phyloP scores from a whole-genome alignment of 1,140 invertebrate species.

The Drosophila rufa region DNA sequence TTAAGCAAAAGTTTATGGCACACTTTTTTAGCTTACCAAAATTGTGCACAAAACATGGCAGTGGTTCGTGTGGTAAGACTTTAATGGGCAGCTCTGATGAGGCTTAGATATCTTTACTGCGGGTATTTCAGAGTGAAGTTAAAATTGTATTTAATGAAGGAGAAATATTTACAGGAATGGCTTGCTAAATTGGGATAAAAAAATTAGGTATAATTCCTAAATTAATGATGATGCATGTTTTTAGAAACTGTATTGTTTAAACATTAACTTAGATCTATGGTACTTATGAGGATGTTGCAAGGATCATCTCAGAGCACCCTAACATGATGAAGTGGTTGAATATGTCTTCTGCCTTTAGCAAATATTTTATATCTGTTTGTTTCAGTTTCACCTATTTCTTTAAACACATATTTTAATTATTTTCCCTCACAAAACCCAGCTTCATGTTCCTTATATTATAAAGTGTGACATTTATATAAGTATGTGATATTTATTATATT shows the following conservation, averaged over 20 bases:
- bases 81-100: constrained; percentile 7
- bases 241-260: too few relatives aligned
- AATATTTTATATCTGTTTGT: too few relatives aligned
- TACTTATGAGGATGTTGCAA: too few relatives aligned
- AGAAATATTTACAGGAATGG: background rate
- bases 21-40: constrained; percentile 41
- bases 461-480: background rate
- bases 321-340: too few relatives aligned
- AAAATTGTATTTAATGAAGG: background rate
- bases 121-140: background rate
- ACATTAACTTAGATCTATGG: too few relatives aligned
- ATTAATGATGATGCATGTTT: too few relatives aligned
- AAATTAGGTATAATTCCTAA: too few relatives aligned
- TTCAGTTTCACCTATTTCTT: too few relatives aligned
- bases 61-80: constrained; percentile 7
- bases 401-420: background rate
- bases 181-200: background rate
- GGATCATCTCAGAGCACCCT: too few relatives aligned
- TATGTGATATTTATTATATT: background rate
- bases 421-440: background rate
- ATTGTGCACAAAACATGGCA: constrained; percentile 17
- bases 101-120: background rate
- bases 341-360: too few relatives aligned
- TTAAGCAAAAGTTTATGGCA: constrained; percentile 49
- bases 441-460: background rate